Conservation (phyloP, 2,888 invertebrate species). For the Cephonodes hylas region DNA sequence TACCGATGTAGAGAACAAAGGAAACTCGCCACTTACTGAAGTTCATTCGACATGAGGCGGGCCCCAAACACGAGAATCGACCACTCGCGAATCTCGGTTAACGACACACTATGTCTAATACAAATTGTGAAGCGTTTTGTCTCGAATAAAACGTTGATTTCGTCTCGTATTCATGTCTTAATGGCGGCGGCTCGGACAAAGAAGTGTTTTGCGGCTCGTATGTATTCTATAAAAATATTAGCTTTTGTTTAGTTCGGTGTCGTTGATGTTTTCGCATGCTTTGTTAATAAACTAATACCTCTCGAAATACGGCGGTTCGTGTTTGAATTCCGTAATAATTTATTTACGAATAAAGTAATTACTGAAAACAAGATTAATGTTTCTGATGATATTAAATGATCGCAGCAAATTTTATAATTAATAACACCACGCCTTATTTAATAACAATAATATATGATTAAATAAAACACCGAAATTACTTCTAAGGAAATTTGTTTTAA, state of each 20-base stretch:
- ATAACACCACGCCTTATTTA: no score
- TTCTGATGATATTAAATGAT: no score
- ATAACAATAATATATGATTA: no score
- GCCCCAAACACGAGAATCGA: constrained; percentile 22
- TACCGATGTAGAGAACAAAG: constrained; percentile 42
- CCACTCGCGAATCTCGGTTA: constrained; percentile 39
- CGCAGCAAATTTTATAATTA: no score
- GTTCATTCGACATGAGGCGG: constrained; percentile 21
- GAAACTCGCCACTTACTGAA: constrained; percentile 27
- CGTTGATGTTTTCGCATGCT: not conserved
- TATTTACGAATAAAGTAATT: not conserved
- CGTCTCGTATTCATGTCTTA: constrained; percentile 1
- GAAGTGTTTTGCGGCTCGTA: not conserved
- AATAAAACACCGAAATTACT: no score
- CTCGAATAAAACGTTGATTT: constrained; percentile 19
- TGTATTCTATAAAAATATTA: constrained; percentile 7
- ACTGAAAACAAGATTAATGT: no score
- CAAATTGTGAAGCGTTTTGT: constrained; percentile 24
- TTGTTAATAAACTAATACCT: not conserved
- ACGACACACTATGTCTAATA: constrained; percentile 29
- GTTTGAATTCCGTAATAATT: not conserved
- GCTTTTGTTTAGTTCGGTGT: not conserved
- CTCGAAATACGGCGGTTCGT: not conserved
- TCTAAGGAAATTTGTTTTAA: no score
- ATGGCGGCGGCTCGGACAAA: not conserved